Evolutionary conservation across 1,140 invertebrate genomes (phyloP).

Genomic region (Conus ventricosus): DNA sequence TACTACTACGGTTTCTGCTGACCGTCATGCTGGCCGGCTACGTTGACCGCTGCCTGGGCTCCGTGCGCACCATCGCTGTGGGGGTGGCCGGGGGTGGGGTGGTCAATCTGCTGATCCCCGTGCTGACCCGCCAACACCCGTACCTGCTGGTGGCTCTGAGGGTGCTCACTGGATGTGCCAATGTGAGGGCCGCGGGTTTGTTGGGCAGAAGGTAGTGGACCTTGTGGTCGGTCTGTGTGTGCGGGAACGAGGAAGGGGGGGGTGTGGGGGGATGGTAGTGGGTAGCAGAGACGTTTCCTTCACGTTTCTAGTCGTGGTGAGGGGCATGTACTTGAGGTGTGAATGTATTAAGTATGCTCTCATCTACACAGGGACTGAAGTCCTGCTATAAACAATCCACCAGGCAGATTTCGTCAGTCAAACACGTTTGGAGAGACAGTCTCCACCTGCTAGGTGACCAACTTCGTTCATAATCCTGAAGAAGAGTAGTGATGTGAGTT

Average conservation of each 20-base stretch:
- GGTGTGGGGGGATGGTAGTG: conserved; percentile 24
- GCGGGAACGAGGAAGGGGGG: neutral
- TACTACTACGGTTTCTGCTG: conserved; percentile 87
- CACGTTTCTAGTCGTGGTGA: no score
- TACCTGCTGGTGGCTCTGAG: conserved; percentile 65
- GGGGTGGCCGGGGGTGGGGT: conserved; percentile 87
- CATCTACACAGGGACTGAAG: no score
- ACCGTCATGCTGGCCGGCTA: conserved; percentile 84
- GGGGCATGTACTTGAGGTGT: no score
- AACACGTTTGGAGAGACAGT: no score
- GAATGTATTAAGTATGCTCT: no score
- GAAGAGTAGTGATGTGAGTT: no score
- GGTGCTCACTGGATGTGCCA: conserved; percentile 70
- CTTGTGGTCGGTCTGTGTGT: neutral
- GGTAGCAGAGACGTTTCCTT: neutral
- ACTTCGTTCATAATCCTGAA: no score
- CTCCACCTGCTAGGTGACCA: no score
- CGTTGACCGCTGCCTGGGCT: conserved; percentile 85
- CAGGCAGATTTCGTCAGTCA: no score
- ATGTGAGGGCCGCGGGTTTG: conserved; percentile 45
- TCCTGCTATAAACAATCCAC: no score
- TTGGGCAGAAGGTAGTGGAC: no score
- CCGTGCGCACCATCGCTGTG: conserved; percentile 81
- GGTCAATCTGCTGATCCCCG: conserved; percentile 87
- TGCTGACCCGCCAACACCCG: conserved; percentile 79